Conservation (phyloP, 2,888 invertebrate species). For the Lithophane semibrunnea region DNA sequence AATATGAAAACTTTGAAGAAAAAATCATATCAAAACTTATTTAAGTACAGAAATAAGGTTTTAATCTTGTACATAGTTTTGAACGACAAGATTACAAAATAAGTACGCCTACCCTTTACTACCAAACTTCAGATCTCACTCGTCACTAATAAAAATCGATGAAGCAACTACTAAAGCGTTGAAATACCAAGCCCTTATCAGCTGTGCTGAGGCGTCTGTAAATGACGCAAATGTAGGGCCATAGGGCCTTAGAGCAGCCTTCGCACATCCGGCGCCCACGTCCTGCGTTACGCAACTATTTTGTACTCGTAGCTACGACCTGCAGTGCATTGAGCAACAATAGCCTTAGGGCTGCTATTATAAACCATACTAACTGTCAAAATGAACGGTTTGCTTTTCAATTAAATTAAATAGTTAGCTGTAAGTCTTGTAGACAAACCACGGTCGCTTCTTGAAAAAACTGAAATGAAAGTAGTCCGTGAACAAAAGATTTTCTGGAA, state of each 20-base stretch:
- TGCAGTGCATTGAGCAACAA: constrained; percentile 52
- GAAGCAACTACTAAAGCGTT: constrained; percentile 15
- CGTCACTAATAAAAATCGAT: constrained; percentile 9
- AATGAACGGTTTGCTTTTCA: neutral
- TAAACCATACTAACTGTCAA: constrained; percentile 21
- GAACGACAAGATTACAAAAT: constrained; percentile 7
- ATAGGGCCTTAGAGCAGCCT: constrained; percentile 68
- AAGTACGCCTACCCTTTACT: constrained; percentile 6
- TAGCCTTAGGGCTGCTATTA: constrained; percentile 33
- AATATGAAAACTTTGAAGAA: neutral
- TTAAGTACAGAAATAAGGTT: neutral
- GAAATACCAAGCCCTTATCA: constrained; percentile 39
- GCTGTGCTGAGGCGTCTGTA: constrained; percentile 43
- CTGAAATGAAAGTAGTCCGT: neutral
- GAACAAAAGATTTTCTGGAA: neutral
- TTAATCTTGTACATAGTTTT: neutral
- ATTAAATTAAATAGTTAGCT: neutral
- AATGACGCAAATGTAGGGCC: constrained; percentile 71
- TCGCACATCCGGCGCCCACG: constrained; percentile 78
- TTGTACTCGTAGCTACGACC: constrained; percentile 47
- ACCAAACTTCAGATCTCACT: neutral
- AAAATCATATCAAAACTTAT: neutral
- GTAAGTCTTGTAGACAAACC: neutral
- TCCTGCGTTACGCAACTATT: constrained; percentile 64
- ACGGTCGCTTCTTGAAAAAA: neutral